Base-by-base conservation (phyloP, 2,888 invertebrate species). In the Zaprionus bogoriensis region DNA sequence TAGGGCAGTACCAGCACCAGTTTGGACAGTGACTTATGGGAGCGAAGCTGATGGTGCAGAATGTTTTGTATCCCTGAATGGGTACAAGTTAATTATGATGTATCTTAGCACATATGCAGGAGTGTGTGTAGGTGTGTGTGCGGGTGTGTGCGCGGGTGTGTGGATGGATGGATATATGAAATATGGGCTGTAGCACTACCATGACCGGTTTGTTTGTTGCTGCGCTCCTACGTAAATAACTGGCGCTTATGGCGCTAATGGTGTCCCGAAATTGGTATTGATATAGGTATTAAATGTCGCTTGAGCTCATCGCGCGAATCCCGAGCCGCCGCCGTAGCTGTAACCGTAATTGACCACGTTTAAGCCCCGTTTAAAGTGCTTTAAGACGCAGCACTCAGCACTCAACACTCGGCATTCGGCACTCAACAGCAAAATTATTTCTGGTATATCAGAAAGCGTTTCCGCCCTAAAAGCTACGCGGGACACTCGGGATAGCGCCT, bases 381-480 rank as follows among this genome's bases (percentile, higher is more conserved):
- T 87, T 87, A 87, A 69, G 77, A 68, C 80, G 68, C 72, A 53
- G 17, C 32, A 36, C 80, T 73, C 72, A 53, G 67, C 70, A 82
- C n/a, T n/a, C n/a, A n/a, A n/a, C n/a, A n/a, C n/a, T n/a, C n/a
- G n/a, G n/a, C n/a, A n/a, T n/a, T n/a, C n/a, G n/a, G 17, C 32
- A 36, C 80, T 73, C 72, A 53, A 68, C 70, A 82, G 86, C 86
- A 87, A 78, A 87, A 88, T 81, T 87, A 87, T 87, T 88, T 89
- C 85, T 83, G 85, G 88, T 88, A 89, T 89, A 89, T 89, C 89
- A 87, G 77, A 80, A 87, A 84, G 84, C 88, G 89, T 89, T 89
- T 89, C 90, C 90, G 89, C 89, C 89, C 89, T 82, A 88, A 80
- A 81, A 67, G 42, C 17, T 60, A 73, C 67, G 72, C 69, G 76